These are phyloP conservation scores for Calephelis perditalis DNA, from an alignment of 2,888 invertebrate species.

Conservation along the genomic window DNA sequence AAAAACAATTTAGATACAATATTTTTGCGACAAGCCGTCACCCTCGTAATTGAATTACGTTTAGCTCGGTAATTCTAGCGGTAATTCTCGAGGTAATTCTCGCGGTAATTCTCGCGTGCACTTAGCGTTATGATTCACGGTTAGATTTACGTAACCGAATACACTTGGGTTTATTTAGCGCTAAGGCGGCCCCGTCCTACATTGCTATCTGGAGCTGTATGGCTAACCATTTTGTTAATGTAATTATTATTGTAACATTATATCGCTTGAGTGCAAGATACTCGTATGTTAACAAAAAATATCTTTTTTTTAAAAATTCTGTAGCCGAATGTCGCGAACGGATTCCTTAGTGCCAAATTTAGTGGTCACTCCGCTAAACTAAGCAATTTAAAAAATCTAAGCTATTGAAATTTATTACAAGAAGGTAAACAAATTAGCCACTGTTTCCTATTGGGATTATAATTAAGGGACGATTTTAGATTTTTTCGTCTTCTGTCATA, in stretches of 20 bases:
- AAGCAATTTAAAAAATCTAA: too few species aligned
- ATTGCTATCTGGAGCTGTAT: constrained; percentile 27
- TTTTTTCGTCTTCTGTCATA: too few species aligned
- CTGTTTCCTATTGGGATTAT: too few species aligned
- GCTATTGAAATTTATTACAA: too few species aligned
- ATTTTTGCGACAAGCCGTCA: constrained; percentile 44
- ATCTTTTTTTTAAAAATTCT: too few species aligned
- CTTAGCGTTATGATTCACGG: constrained; percentile 62
- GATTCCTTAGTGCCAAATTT: too few species aligned
- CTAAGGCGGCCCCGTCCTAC: constrained; percentile 38
- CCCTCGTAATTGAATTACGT: constrained; percentile 70
- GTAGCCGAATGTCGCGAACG: too few species aligned
- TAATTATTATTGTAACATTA: not conserved
- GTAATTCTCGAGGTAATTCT: constrained; percentile 47
- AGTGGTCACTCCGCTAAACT: too few species aligned
- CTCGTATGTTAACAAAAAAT: too few species aligned
- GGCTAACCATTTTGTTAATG: constrained; percentile 8
- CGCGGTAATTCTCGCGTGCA: constrained; percentile 66
- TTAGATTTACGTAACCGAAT: constrained; percentile 50
- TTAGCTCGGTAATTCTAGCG: constrained; percentile 61
- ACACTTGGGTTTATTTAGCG: constrained; percentile 54
- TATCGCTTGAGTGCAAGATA: too few species aligned
- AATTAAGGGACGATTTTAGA: too few species aligned
- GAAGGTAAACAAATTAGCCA: too few species aligned
- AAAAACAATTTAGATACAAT: constrained; percentile 26